Evolutionary conservation across 2,797 vertebrate genomes (phyloP).

Genomic region (Periophthalmus magnuspinnatus): DNA sequence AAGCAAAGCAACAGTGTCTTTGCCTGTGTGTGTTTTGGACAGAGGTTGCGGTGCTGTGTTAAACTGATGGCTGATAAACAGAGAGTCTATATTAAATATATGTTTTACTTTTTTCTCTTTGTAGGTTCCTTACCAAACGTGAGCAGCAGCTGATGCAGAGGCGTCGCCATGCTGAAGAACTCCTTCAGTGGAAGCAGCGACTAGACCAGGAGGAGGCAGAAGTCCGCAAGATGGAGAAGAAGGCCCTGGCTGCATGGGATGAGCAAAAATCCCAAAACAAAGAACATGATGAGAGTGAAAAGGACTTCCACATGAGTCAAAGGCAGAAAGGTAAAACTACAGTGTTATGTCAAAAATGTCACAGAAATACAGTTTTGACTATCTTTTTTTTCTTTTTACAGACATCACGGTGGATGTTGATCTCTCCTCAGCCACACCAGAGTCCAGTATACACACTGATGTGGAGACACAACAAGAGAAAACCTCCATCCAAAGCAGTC

Average conservation of each 20-base stretch:
- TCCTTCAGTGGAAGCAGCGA: constrained; percentile 91
- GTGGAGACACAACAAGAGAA: constrained; percentile 72
- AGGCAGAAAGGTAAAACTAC: constrained; percentile 60
- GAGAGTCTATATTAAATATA: constrained; percentile 33
- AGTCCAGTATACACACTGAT: constrained; percentile 82
- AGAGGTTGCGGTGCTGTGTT: constrained; percentile 53
- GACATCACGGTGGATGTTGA: constrained; percentile 79
- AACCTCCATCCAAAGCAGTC: constrained; percentile 60
- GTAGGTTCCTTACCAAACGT: constrained; percentile 93
- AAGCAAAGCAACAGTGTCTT: constrained; percentile 42
- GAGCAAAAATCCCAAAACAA: constrained; percentile 70
- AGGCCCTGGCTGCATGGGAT: constrained; percentile 90
- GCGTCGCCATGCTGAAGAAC: constrained; percentile 88
- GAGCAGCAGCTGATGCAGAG: constrained; percentile 95
- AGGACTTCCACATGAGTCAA: constrained; percentile 64
- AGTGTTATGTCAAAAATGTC: background rate
- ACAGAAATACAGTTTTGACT: background rate
- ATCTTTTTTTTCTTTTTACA: constrained; percentile 43
- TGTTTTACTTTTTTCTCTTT: constrained; percentile 30
- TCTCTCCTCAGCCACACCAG: constrained; percentile 66
- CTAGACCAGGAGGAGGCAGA: constrained; percentile 93
- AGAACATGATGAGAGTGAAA: constrained; percentile 48
- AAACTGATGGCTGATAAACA: constrained; percentile 31
- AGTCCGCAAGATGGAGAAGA: constrained; percentile 89
- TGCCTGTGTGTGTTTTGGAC: constrained; percentile 24